phyloP scores from a whole-genome alignment of 2,888 invertebrate genomes.

The Germaria angustata region DNA sequence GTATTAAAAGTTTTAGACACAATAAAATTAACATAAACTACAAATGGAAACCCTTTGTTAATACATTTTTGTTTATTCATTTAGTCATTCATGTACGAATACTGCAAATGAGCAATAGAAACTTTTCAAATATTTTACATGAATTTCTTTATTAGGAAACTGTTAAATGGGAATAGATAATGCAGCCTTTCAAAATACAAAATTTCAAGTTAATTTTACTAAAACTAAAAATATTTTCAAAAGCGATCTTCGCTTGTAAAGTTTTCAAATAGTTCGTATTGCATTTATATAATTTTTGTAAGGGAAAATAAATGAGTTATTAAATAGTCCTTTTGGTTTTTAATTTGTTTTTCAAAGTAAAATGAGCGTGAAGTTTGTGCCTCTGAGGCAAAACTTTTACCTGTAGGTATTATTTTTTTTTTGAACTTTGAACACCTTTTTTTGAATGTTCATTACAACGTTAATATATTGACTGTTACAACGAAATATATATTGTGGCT shows the following conservation, averaged over 20 bases:
- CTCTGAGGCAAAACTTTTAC: neutral
- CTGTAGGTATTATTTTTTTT: conserved; percentile 20
- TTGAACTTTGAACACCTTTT: neutral
- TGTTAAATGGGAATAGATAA: neutral
- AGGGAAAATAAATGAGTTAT: neutral
- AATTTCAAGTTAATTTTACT: neutral
- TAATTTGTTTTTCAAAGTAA: neutral
- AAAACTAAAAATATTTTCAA: too few relatives aligned
- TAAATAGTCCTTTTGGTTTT: neutral
- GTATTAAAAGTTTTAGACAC: conserved; percentile 49
- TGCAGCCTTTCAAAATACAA: neutral
- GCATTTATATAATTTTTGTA: neutral
- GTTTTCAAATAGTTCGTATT: neutral
- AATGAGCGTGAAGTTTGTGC: neutral
- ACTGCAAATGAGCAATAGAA: conserved; percentile 18
- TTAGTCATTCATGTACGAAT: conserved; percentile 17
- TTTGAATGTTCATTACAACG: conserved; percentile 5
- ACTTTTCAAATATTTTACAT: conserved; percentile 12
- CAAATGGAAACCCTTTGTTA: conserved; percentile 1
- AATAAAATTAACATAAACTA: conserved; percentile 64
- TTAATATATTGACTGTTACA: too few relatives aligned
- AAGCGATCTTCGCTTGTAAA: too few relatives aligned
- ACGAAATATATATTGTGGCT: too few relatives aligned
- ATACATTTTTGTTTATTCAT: conserved; percentile 25
- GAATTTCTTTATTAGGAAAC: conserved; percentile 3